Evolutionary conservation across 1,140 invertebrate genomes (phyloP).

Genomic region (Condylostylus longicornis): DNA sequence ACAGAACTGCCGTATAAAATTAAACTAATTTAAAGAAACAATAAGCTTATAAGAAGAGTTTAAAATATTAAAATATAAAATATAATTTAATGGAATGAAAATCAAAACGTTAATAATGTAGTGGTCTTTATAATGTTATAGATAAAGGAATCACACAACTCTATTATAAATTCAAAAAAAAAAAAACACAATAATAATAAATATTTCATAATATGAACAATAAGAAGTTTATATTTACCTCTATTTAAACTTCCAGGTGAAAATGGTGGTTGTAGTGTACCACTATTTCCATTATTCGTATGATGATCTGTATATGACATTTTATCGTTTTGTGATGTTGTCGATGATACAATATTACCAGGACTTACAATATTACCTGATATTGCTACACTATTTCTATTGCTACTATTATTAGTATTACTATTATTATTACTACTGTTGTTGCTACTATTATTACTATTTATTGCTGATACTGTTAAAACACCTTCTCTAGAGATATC

Average conservation of each 20-base stretch:
- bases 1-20: too few species aligned
- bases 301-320: constrained; percentile 27
- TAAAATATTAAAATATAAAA: too few species aligned
- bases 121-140: too few species aligned
- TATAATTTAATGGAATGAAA: too few species aligned
- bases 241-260: constrained; percentile 57
- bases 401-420: constrained; percentile 6
- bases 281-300: too few species aligned
- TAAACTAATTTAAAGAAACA: too few species aligned
- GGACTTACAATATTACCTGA: constrained; percentile 26
- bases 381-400: constrained; percentile 7
- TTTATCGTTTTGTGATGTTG: constrained; percentile 21
- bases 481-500: constrained; percentile 53
- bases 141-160: too few species aligned
- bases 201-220: too few species aligned
- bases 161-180: background rate
- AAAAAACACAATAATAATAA: too few species aligned
- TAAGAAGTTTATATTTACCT: constrained; percentile 41
- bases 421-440: constrained; percentile 13
- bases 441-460: constrained; percentile 27
- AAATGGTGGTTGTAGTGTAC: constrained; percentile 38
- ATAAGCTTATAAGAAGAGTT: too few species aligned
- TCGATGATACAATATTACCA: constrained; percentile 17
- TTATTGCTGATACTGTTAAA: constrained; percentile 47
- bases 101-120: too few species aligned